These are phyloP conservation scores for Chloroceryle amazona DNA, from an alignment of 2,797 vertebrate species.

Conservation along the genomic window DNA sequence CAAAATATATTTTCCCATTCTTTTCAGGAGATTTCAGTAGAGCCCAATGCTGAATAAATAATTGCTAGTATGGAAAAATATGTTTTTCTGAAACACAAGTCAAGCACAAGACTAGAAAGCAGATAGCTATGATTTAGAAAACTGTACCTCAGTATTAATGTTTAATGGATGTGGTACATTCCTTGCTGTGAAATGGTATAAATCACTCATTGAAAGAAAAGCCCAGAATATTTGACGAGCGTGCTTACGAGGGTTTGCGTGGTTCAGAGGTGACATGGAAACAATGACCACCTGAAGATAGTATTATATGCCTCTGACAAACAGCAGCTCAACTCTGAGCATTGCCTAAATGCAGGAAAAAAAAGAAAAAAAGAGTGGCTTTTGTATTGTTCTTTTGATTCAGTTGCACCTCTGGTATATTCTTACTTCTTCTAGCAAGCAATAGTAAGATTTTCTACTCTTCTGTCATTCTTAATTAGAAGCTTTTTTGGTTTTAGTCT, in stretches of 20 bases:
- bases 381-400: not conserved
- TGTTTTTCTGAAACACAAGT: constrained; percentile 44
- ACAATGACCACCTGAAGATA: constrained; percentile 55
- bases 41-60: constrained; percentile 21
- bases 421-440: constrained; percentile 38
- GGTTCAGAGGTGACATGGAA: constrained; percentile 57
- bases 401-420: not conserved
- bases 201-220: constrained; percentile 58
- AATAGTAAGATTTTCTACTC: constrained; percentile 57
- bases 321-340: not conserved
- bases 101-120: constrained; percentile 11
- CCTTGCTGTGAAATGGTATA: constrained; percentile 59
- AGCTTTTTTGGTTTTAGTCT: constrained; percentile 51
- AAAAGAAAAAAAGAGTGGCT: not conserved
- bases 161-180: constrained; percentile 63
- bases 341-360: not conserved
- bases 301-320: constrained; percentile 37
- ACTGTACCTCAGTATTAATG: constrained; percentile 54
- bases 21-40: constrained; percentile 15
- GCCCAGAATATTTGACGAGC: constrained; percentile 50
- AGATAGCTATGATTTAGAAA: constrained; percentile 59
- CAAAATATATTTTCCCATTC: not conserved
- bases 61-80: constrained; percentile 3
- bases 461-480: constrained; percentile 55
- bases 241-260: not conserved